Conservation (phyloP, 2,888 invertebrate species). For the Nebria salina region DNA sequence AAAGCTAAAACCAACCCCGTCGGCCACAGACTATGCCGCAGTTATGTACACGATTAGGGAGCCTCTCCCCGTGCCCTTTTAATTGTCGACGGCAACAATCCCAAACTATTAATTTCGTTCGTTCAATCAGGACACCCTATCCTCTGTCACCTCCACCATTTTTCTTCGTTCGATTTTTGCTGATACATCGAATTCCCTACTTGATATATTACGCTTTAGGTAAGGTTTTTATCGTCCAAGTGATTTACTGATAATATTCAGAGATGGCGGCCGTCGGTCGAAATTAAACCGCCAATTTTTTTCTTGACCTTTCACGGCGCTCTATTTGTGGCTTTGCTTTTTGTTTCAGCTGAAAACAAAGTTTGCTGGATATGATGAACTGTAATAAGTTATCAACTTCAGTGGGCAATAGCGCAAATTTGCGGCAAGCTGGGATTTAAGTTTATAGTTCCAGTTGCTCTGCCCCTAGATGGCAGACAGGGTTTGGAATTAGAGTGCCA, state of each 20-base stretch:
- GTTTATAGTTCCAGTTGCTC: background rate
- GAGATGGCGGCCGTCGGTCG: background rate
- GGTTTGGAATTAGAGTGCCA: background rate
- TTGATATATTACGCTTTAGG: background rate
- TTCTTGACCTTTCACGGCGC: background rate
- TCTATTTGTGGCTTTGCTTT: background rate
- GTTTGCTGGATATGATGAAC: background rate
- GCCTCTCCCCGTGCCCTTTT: background rate
- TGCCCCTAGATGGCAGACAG: background rate
- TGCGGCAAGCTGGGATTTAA: background rate
- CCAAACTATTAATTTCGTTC: background rate
- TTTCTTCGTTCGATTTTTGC: background rate
- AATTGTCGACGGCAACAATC: background rate
- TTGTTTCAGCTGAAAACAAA: background rate
- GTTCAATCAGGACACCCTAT: background rate
- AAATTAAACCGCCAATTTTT: background rate
- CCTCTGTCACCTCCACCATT: background rate
- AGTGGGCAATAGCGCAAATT: background rate
- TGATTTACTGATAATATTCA: background rate
- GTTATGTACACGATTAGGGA: constrained; percentile 37
- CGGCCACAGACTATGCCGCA: constrained; percentile 29
- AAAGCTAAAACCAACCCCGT: constrained; percentile 35
- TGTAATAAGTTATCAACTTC: background rate
- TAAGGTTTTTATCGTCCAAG: background rate
- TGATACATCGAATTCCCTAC: background rate